Evolutionary conservation across 2,113 vertebrate species (phyloP), one percentile per base, ranked within the genome.

Genomic region (Cichladusa arquata): DNA sequence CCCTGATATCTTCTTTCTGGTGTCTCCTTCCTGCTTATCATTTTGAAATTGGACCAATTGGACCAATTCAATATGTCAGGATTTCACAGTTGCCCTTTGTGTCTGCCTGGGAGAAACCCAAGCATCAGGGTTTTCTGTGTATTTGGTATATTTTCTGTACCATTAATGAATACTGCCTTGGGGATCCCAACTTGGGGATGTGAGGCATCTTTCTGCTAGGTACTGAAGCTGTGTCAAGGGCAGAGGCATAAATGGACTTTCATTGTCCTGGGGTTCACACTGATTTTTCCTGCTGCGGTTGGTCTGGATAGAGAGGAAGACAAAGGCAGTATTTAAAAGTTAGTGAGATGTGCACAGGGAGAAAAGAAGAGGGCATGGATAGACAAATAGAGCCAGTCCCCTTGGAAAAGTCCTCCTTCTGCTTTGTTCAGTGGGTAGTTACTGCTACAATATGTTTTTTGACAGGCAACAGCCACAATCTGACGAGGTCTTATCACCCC

Each of bases 401-500:
- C 11, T 11, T 2, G 17, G 23, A 40, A n/a, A 81, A 74, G 31
- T 57, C 15, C 20, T 86, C 11, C 34, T 74, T 20, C 20, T 58
- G 17, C 71, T 78, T 82, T 1, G 1, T 36, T 81, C 34, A 38
- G 15, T 22, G 19, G 5, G 15, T 48, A 69, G 28, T 23, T 74
- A n/a, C n/a, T 65, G 50, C 7, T 28, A 18, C 6, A n/a, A n/a
- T 3, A 3, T 58, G 54, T 4, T 62, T 57, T 88, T 76, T 17
- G 10, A 17, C 50, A 78, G 42, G 12, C 20, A 58, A 26, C 6
- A 9, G 40, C 19, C 50, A 8, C 4, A 58, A 20, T 40, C 34
- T 12, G 11, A 31, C n/a, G 11, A 17, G 19, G 22, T 51, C 12
- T 54, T 97, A 97, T 98, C 96, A 8, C 14, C 13, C 7, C 29